These are phyloP conservation scores for Aspidoscelis tigris DNA, from an alignment of 2,113 vertebrate genomes.

Conservation along the genomic window DNA sequence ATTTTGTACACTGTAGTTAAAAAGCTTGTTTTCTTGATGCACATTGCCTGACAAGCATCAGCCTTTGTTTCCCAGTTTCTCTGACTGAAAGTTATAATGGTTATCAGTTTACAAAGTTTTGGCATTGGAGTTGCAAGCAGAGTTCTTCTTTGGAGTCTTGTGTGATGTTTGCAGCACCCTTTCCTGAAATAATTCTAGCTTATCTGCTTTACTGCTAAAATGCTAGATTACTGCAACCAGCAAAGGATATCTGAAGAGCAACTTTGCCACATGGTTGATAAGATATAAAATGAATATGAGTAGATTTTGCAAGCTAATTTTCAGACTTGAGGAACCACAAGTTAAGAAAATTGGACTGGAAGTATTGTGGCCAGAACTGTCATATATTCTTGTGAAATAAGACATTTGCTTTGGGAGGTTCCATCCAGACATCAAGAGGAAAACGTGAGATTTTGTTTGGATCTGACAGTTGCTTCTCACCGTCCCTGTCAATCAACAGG, in stretches of 20 bases:
- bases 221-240: neutral
- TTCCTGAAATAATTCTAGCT: constrained; percentile 8
- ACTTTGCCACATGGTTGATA: neutral
- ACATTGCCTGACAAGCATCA: neutral
- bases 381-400: neutral
- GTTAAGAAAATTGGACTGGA: neutral
- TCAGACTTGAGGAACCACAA: neutral
- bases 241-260: constrained; percentile 10
- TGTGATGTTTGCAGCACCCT: constrained; percentile 22
- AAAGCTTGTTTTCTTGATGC: constrained; percentile 47
- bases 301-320: neutral
- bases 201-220: neutral
- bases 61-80: neutral
- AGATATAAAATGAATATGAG: neutral
- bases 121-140: neutral
- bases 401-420: neutral
- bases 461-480: too few species aligned
- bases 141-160: constrained; percentile 34
- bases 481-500: too few species aligned
- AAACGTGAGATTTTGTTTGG: too few species aligned
- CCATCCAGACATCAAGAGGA: too few species aligned
- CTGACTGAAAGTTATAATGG: neutral
- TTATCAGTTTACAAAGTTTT: constrained; percentile 3
- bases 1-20: constrained; percentile 28
- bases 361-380: neutral